Evolutionary conservation across 2,113 vertebrate genomes (phyloP), one percentile per base, ranked within the genome.

Genomic region (Coptodon rendalli): DNA sequence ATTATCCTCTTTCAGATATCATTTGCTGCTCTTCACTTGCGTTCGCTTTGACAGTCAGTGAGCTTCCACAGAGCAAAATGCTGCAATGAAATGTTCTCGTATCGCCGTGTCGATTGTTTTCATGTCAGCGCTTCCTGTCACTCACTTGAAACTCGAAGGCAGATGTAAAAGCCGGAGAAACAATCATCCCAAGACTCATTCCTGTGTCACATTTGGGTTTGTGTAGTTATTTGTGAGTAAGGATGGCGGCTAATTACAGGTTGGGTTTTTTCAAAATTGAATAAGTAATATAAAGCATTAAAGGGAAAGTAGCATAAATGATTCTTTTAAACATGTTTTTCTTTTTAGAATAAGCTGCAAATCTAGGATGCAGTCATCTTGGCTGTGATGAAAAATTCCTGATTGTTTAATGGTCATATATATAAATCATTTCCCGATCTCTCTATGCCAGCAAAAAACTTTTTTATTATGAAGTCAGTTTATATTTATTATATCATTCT

Each of bases 401-500:
- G 27, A 50, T 78, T 76, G 6, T 48, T 43, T 81, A 81, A n/a
- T 45, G 50, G 27, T 59, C 9, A 66, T 71, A n/a, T 19, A 63
- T 7, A n/a, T 63, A n/a, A 36, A 63, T 66, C 61, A 24, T 27
- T 29, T 73, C 14, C 4, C 0, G 0, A 10, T 45, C 14, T 73
- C 0, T 73, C 38, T 43, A 45, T 1, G 9, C 24, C 71, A 76
- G 43, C 68, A 76, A 48, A 76, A 76, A 6, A 9, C 17, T 31
- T 31, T 40, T 38, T 45, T 5, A 78, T 50, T 78, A n/a, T 31
- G 16, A 50, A 50, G 1, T 50, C 27, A 6, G 10, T n/a, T 31
- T 34, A 52, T 34, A 31, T 78, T 50, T 12, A 50, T 52, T 31
- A 12, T 78, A 7, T 0, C 24, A 0, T 50, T 7, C 0, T 50